A percentile compares a stretch with the other conserved stretches of the same genome.
phyloP scores from a whole-genome alignment of 2,113 vertebrate species.

The Pluvialis apricaria region DNA sequence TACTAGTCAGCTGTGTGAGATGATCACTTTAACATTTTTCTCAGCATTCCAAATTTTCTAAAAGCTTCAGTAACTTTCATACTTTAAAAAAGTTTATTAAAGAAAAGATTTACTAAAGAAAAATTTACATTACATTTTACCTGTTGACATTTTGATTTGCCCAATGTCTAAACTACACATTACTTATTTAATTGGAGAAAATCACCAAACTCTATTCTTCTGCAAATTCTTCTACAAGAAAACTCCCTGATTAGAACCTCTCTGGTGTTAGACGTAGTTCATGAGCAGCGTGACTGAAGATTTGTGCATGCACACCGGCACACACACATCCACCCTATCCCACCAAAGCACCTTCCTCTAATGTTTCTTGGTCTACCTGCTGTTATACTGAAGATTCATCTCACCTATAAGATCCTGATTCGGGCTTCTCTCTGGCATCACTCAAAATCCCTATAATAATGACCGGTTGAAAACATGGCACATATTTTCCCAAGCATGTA shows the following conservation, averaged over 20 bases:
- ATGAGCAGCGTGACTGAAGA: background rate
- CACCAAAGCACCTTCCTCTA: background rate
- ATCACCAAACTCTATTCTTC: background rate
- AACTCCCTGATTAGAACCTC: background rate
- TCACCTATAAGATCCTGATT: background rate
- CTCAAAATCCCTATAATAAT: background rate
- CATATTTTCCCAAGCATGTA: background rate
- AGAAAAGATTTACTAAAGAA: background rate
- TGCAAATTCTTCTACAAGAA: background rate
- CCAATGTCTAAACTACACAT: background rate
- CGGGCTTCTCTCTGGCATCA: background rate
- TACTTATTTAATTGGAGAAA: background rate
- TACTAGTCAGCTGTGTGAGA: background rate
- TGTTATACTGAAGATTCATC: background rate
- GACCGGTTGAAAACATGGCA: background rate
- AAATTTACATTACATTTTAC: background rate
- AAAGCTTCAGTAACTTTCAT: background rate
- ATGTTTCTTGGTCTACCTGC: background rate
- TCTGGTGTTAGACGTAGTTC: background rate
- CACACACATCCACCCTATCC: background rate
- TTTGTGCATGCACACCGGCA: background rate
- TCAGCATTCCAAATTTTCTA: background rate
- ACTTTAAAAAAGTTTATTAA: background rate
- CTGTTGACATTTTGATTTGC: background rate
- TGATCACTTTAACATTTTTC: background rate